Evolutionary conservation across 2,888 invertebrate genomes (phyloP).

Genomic region (Drosophila suboccidentalis): DNA sequence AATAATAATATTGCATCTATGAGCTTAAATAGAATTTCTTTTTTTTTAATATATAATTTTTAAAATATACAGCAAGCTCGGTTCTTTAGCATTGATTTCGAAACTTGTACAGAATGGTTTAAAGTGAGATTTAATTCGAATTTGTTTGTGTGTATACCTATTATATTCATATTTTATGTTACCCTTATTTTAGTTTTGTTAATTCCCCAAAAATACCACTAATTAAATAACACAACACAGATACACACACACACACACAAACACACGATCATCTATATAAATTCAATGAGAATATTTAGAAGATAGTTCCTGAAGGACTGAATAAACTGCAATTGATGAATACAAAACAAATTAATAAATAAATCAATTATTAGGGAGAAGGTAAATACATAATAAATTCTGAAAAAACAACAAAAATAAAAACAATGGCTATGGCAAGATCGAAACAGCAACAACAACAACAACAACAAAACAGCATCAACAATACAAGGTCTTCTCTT

Average conservation of each 20-base stretch:
- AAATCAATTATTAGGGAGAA: background rate
- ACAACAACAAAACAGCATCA: conserved; percentile 40
- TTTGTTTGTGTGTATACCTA: too few species aligned
- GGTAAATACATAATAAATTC: background rate
- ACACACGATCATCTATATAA: background rate
- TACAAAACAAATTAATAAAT: background rate
- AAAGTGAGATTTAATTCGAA: too few species aligned
- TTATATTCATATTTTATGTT: background rate
- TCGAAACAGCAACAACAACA: conserved; percentile 33
- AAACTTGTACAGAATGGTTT: too few species aligned
- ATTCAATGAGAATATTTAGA: background rate
- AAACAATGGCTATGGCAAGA: conserved; percentile 1
- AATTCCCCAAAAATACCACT: background rate
- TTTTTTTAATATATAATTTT: too few species aligned
- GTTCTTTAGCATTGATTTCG: too few species aligned
- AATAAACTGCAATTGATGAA: background rate
- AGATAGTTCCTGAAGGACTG: background rate
- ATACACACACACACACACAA: background rate
- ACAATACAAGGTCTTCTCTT: conserved; percentile 46
- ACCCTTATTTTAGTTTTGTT: background rate
- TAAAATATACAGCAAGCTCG: too few species aligned
- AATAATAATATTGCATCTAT: too few species aligned
- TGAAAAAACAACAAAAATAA: conserved; percentile 8
- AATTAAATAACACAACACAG: background rate
- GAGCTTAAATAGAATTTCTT: too few species aligned